Percentiles rank a stretch among this genome's conserved stretches.
Evolutionary conservation across 1,140 invertebrate genomes (phyloP).

Genomic region (Drosophila prosaltans): DNA sequence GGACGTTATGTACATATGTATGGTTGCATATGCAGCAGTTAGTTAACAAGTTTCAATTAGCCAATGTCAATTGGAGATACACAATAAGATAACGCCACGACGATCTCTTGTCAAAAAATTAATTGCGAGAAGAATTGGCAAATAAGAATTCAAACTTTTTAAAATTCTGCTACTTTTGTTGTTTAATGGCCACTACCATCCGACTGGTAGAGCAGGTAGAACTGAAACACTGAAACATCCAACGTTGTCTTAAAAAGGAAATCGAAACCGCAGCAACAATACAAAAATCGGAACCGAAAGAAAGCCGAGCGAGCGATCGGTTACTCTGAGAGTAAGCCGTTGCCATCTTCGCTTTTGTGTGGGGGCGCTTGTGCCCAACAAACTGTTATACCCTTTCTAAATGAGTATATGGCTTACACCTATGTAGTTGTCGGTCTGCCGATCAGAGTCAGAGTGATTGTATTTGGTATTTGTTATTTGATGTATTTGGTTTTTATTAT

Average conservation of each 20-base stretch:
- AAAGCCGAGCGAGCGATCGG: constrained; percentile 9
- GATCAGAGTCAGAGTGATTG: no score
- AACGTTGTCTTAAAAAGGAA: constrained; percentile 69
- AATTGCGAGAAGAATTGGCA: constrained; percentile 5
- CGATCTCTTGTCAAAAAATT: constrained; percentile 4
- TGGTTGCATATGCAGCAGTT: not conserved
- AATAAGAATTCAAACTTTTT: constrained; percentile 1
- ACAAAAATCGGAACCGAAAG: constrained; percentile 49
- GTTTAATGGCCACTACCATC: constrained; percentile 55
- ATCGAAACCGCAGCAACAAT: constrained; percentile 55
- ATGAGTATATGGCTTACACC: not conserved
- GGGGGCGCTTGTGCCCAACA: constrained; percentile 11
- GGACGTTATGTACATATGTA: not conserved
- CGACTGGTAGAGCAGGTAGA: constrained; percentile 69
- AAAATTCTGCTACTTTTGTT: not conserved
- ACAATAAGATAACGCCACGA: constrained; percentile 21
- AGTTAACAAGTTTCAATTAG: constrained; percentile 31
- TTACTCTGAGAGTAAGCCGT: constrained; percentile 8
- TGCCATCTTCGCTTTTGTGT: constrained; percentile 3
- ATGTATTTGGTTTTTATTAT: no score
- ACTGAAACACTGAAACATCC: constrained; percentile 62
- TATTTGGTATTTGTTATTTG: no score
- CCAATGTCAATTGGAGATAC: constrained; percentile 19
- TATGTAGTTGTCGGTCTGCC: no score
- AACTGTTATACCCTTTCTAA: not conserved